Evolutionary conservation across 2,888 invertebrate species (phyloP).

Genomic region (Agrochola circellaris): DNA sequence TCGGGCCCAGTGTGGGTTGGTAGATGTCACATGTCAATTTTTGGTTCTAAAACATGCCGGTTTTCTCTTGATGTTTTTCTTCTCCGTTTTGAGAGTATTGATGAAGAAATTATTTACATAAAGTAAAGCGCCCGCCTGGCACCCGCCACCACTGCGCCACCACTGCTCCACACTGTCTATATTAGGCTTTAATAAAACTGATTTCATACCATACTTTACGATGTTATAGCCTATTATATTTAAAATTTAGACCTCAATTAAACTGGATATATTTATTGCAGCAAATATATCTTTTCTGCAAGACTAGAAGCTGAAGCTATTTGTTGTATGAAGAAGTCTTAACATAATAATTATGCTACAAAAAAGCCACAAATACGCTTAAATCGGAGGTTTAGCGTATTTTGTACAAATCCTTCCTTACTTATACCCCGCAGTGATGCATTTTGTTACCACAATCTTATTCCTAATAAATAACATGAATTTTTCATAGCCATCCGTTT

Average conservation of each 20-base stretch:
- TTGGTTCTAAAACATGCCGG: too few relatives aligned
- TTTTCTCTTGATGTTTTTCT: too few relatives aligned
- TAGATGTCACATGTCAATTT: too few relatives aligned
- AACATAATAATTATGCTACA: neutral
- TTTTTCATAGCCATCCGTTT: slow-evolving; percentile 78
- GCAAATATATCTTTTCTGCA: neutral
- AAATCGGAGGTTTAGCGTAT: slow-evolving; percentile 13
- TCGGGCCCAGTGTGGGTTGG: too few relatives aligned
- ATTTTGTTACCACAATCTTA: slow-evolving; percentile 59
- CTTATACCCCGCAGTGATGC: slow-evolving; percentile 64
- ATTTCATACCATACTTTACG: neutral
- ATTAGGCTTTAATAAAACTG: neutral
- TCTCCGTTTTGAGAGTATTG: too few relatives aligned
- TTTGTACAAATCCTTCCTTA: slow-evolving; percentile 35
- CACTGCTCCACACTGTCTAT: neutral
- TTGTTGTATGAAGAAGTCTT: slow-evolving; percentile 9
- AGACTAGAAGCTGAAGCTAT: neutral
- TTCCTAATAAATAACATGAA: slow-evolving; percentile 76
- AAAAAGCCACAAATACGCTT: slow-evolving; percentile 1
- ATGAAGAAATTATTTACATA: too few relatives aligned
- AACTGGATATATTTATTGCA: neutral
- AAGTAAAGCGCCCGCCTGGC: too few relatives aligned
- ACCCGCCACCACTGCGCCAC: too few relatives aligned
- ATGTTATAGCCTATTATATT: neutral
- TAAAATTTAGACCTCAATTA: neutral